Evolutionary conservation across 2,888 invertebrate species (phyloP).

Genomic region (Dimorphilus gyrociliatus): DNA sequence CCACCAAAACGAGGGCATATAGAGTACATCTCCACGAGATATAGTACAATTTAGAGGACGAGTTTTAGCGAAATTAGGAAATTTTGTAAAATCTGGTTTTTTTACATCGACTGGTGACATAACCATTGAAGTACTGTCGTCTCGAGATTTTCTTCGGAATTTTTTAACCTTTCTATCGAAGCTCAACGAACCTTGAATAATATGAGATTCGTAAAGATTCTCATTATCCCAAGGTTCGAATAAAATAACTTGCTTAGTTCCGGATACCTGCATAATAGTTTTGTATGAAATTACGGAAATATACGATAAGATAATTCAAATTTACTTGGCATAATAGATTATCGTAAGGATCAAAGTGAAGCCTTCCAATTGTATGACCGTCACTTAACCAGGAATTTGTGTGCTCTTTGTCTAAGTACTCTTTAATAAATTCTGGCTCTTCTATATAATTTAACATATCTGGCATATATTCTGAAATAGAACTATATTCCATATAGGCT

Average conservation of each 20-base stretch:
- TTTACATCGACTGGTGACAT: conserved; percentile 29
- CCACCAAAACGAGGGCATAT: conserved; percentile 35
- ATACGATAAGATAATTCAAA: neutral
- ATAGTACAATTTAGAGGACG: conserved; percentile 29
- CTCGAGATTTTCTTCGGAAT: conserved; percentile 18
- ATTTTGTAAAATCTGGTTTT: conserved; percentile 25
- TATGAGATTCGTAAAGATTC: conserved; percentile 28
- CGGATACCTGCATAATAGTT: conserved; percentile 20
- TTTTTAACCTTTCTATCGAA: conserved; percentile 13
- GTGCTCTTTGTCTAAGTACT: conserved; percentile 15
- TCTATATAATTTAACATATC: conserved; percentile 19
- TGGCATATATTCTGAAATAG: conserved; percentile 22
- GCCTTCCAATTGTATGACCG: conserved; percentile 33
- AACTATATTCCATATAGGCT: conserved; percentile 33
- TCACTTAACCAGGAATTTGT: conserved; percentile 35
- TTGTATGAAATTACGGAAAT: neutral
- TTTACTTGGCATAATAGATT: conserved; percentile 32
- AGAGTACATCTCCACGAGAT: conserved; percentile 27
- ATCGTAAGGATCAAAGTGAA: conserved; percentile 35
- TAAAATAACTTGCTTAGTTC: conserved; percentile 25
- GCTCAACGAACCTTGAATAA: conserved; percentile 23
- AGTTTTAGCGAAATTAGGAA: conserved; percentile 21
- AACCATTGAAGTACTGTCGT: conserved; percentile 31
- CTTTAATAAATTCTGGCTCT: conserved; percentile 20
- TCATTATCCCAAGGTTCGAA: conserved; percentile 29